phyloP scores from a whole-genome alignment of 2,797 vertebrate species.

The Phoeniculus purpureus region DNA sequence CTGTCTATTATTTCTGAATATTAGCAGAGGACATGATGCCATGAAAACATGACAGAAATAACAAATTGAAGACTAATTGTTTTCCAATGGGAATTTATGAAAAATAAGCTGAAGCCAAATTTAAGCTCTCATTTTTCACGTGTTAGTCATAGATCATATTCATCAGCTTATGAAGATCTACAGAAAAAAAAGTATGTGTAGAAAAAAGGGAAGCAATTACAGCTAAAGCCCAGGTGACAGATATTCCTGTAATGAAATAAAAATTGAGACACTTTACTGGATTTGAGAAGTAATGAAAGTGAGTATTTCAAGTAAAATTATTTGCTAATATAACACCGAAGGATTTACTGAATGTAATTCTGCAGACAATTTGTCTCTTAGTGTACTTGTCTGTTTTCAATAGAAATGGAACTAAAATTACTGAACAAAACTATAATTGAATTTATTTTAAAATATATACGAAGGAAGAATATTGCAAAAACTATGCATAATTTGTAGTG shows the following conservation, averaged over 20 bases:
- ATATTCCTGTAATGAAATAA: background rate
- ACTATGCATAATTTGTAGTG: background rate
- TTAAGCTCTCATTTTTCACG: background rate
- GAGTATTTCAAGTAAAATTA: slow-evolving; percentile 7
- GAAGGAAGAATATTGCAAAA: background rate
- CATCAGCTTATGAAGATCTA: background rate
- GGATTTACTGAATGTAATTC: background rate
- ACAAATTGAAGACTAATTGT: background rate
- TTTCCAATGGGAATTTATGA: background rate
- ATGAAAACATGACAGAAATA: background rate
- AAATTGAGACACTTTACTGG: background rate
- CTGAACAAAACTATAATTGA: background rate
- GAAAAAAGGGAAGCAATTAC: background rate
- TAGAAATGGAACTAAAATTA: background rate
- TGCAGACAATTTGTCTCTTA: background rate
- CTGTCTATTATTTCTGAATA: background rate
- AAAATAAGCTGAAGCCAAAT: background rate
- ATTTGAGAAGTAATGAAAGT: background rate
- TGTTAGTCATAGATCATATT: background rate
- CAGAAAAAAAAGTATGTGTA: background rate
- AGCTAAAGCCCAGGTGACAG: background rate
- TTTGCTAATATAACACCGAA: background rate
- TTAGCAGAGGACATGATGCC: background rate
- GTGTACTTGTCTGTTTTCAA: background rate
- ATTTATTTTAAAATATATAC: background rate